These are phyloP conservation scores for Caradrina clavipalpis DNA, from an alignment of 2,888 invertebrate genomes.

Conservation along the genomic window DNA sequence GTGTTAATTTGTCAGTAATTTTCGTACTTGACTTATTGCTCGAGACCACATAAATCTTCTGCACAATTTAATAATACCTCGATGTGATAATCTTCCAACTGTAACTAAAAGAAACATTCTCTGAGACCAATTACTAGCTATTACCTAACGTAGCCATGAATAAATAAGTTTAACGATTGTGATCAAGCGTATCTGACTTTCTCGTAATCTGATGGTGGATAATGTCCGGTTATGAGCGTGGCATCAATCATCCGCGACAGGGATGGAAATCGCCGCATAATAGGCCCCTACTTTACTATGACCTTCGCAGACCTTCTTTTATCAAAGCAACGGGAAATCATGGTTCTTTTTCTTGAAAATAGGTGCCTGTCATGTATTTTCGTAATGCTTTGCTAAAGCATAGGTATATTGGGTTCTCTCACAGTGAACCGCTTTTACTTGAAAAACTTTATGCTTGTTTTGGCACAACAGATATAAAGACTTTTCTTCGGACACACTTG, in stretches of 20 bases:
- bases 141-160: slow-evolving; percentile 54
- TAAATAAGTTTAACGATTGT: slow-evolving; percentile 53
- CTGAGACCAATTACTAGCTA: slow-evolving; percentile 51
- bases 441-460: background rate
- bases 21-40: slow-evolving; percentile 30
- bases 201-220: slow-evolving; percentile 57
- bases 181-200: slow-evolving; percentile 58
- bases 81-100: slow-evolving; percentile 42
- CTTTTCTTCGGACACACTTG: background rate
- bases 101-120: slow-evolving; percentile 50
- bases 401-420: background rate
- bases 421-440: background rate
- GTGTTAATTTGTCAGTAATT: slow-evolving; percentile 41
- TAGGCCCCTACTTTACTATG: slow-evolving; percentile 50
- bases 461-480: background rate
- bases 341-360: background rate
- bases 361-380: background rate
- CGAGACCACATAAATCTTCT: slow-evolving; percentile 47
- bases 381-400: background rate
- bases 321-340: slow-evolving; percentile 27
- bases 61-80: slow-evolving; percentile 11
- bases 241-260: slow-evolving; percentile 65
- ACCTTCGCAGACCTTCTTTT: slow-evolving; percentile 60
- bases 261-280: slow-evolving; percentile 60
- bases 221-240: slow-evolving; percentile 52